Evolutionary conservation across 2,888 invertebrate genomes (phyloP).

Genomic region (Fragum whitleyi): DNA sequence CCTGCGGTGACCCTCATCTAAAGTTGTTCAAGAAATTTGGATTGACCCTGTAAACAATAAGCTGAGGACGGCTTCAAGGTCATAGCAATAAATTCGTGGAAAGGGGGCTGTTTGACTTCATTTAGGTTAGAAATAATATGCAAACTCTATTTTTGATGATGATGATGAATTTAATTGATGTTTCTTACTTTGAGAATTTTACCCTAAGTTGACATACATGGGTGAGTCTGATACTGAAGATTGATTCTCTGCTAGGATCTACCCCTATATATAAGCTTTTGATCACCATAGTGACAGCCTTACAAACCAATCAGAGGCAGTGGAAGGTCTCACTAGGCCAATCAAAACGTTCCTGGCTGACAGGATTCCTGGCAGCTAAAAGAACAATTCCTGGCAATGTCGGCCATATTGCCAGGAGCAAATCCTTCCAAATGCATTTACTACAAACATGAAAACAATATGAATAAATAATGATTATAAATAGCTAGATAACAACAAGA

Average conservation of each 20-base stretch:
- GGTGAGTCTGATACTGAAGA: background rate
- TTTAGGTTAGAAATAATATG: no score
- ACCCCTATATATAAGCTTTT: background rate
- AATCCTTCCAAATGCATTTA: background rate
- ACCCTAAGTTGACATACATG: background rate
- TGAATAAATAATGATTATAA: background rate
- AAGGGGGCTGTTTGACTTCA: no score
- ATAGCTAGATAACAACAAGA: background rate
- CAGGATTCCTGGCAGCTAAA: background rate
- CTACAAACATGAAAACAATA: background rate
- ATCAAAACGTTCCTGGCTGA: background rate
- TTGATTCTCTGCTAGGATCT: background rate
- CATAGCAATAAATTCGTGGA: no score
- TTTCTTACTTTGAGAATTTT: no score
- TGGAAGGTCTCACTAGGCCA: background rate
- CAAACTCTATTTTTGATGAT: no score
- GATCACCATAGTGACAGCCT: background rate
- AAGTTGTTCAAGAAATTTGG: no score
- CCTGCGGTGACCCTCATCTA: no score
- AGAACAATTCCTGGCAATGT: background rate
- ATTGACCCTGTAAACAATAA: background rate
- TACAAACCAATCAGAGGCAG: background rate
- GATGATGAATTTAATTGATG: no score
- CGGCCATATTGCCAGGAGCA: conserved; percentile 4
- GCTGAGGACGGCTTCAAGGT: no score